Base-by-base conservation (phyloP, 1,140 invertebrate species). In the Heliconius himera region DNA sequence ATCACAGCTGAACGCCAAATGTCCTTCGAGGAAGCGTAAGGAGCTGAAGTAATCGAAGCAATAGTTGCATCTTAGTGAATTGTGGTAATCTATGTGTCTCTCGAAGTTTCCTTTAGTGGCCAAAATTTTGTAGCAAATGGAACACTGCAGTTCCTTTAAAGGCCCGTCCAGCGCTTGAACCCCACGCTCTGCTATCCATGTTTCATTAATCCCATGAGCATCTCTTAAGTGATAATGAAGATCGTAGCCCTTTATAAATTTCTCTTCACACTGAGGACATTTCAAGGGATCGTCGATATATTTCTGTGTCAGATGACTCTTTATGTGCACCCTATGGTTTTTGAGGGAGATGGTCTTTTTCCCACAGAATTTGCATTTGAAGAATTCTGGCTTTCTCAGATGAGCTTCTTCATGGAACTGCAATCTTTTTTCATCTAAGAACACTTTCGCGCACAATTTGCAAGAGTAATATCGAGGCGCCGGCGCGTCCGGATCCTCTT, bases 321-420 rank as follows among this genome's bases (percentile, higher is more conserved):
- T 94, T 22, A 95, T 92, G 76, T 95, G 94, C 5, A 93, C 3
- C 3, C 88, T 87, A 75, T 95, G 94, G 71, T 78, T 89, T 66
- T 93, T 93, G 18, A 94, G 46, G 0, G 94, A 95, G 18, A 92
- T 90, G 0, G 89, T 91, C 72, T 93, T 95, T 80, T 93, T 94
- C 8, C 91, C 91, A 79, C 94, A 95, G 76, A 95, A 92, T 77
- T 93, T 94, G 80, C 94, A 95, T 77, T 94, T 94, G 77, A 90
- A 94, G 81, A 94, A 92, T 71, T 89, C 87, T 1, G 89, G 92
- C 73, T 94, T 95, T 13, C 91, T 84, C 16, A 94, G 72, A 82
- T 95, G 94, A 11, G 88, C 82, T 73, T 92, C 89, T 78, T 92
- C 88, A 83, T 95, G 94, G 33, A 74, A 79, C 66, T 91, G 90